These are phyloP conservation scores for Lepidostoma basale DNA, from an alignment of 1,140 invertebrate species.

Conservation along the genomic window DNA sequence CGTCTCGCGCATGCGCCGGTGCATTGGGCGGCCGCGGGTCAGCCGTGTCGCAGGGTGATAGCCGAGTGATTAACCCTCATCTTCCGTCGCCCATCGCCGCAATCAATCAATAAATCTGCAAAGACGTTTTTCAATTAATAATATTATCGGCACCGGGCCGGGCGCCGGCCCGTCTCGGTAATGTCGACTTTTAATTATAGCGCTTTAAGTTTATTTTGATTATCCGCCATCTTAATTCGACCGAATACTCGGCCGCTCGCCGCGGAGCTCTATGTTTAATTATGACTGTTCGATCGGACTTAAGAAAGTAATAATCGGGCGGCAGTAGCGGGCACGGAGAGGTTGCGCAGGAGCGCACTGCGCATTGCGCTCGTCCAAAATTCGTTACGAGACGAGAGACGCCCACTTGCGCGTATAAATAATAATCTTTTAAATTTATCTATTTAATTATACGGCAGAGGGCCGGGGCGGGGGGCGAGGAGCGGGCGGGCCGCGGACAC, in stretches of 20 bases:
- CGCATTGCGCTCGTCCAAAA: conserved; percentile 36
- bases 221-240: conserved; percentile 30
- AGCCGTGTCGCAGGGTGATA: not conserved
- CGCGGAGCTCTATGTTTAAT: conserved; percentile 34
- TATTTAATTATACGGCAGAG: conserved; percentile 46
- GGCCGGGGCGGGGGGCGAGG: conserved; percentile 22
- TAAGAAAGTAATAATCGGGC: conserved; percentile 23
- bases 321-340: conserved; percentile 7
- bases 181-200: conserved; percentile 32
- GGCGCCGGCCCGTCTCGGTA: not conserved
- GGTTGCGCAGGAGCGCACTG: conserved; percentile 4
- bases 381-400: conserved; percentile 46
- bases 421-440: conserved; percentile 48
- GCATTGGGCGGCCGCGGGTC: not conserved
- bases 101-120: conserved; percentile 35
- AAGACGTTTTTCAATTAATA: conserved; percentile 33
- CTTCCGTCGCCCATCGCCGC: not conserved
- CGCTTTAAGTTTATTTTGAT: conserved; percentile 35
- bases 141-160: not conserved
- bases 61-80: no score
- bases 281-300: conserved; percentile 23
- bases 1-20: not conserved
- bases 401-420: conserved; percentile 47
- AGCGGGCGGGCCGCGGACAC: conserved; percentile 23
- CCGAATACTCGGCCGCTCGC: not conserved